These are phyloP conservation scores for Drosophila virilis DNA, from an alignment of 1,140 invertebrate species.

Conservation along the genomic window DNA sequence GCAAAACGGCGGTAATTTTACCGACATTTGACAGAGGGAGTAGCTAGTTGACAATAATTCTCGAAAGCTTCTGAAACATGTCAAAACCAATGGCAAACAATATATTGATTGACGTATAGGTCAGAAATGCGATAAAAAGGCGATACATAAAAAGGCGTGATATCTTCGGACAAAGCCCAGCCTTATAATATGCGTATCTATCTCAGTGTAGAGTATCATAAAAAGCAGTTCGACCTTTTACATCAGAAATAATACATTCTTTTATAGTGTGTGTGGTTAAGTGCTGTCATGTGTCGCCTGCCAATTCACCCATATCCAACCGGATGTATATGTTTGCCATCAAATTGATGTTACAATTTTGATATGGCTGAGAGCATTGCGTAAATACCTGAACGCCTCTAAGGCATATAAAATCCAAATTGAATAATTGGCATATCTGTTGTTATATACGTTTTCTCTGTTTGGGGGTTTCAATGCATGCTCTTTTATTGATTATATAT, in stretches of 20 bases:
- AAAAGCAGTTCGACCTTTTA: neutral
- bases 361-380: constrained; percentile 14
- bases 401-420: constrained; percentile 51
- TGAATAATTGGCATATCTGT: constrained; percentile 47
- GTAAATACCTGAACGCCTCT: constrained; percentile 8
- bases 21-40: too few relatives aligned
- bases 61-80: too few relatives aligned
- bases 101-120: too few relatives aligned
- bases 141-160: too few relatives aligned
- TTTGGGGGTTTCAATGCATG: neutral
- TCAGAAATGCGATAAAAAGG: neutral
- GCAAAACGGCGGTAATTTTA: neutral
- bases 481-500: constrained; percentile 21
- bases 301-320: constrained; percentile 14
- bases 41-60: too few relatives aligned
- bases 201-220: neutral
- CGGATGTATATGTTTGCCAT: constrained; percentile 40
- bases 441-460: neutral
- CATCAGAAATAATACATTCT: neutral
- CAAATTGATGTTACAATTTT: constrained; percentile 54
- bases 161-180: neutral
- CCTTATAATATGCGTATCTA: neutral
- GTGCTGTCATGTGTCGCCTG: constrained; percentile 60
- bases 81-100: neutral
- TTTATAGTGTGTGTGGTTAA: constrained; percentile 49